Conservation (phyloP, 2,888 invertebrate species). For the Zygothrica quintamaculata region DNA sequence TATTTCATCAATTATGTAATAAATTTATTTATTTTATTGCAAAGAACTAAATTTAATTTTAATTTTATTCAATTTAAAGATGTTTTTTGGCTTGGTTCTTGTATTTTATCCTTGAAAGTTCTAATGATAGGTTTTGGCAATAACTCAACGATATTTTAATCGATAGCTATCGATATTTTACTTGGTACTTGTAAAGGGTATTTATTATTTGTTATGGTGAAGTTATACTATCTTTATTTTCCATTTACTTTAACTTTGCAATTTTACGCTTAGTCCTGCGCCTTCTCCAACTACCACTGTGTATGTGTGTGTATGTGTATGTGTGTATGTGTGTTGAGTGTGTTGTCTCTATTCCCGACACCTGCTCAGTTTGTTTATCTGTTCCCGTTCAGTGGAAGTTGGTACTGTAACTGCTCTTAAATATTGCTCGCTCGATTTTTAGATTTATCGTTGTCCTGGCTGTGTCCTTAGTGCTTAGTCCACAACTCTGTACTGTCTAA, state of each 20-base stretch:
- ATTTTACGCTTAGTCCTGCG: constrained; percentile 76
- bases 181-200: background rate
- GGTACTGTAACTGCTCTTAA: constrained; percentile 45
- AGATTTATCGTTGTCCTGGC: constrained; percentile 70
- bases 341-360: background rate
- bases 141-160: no score
- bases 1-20: no score
- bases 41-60: no score
- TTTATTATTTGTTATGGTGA: constrained; percentile 6
- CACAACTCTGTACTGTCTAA: background rate
- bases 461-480: constrained; percentile 15
- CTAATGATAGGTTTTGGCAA: no score
- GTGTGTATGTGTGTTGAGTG: background rate
- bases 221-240: constrained; percentile 13
- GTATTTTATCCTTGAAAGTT: no score
- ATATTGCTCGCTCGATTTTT: constrained; percentile 52
- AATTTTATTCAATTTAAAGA: no score
- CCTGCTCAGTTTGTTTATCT: constrained; percentile 27
- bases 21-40: no score
- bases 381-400: constrained; percentile 6
- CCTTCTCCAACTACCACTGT: constrained; percentile 50
- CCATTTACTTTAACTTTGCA: constrained; percentile 65
- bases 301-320: background rate
- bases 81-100: no score
- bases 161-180: no score